These are phyloP conservation scores for Dromius quadrimaculatus DNA, from an alignment of 2,888 invertebrate species.

Conservation along the genomic window DNA sequence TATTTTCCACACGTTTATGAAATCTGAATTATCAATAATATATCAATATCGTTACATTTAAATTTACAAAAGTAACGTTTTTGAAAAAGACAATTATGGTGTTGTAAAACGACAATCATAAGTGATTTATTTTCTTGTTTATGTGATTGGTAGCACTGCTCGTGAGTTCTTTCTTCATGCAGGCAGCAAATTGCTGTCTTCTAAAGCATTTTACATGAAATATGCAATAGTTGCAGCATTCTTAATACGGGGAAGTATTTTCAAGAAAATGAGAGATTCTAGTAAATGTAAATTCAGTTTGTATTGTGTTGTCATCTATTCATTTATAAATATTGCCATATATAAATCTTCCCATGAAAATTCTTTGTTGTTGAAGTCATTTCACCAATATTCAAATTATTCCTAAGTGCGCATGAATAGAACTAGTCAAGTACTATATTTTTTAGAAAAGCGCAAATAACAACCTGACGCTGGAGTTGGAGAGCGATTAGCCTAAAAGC, in stretches of 20 bases:
- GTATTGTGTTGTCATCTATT: background rate
- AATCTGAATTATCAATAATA: background rate
- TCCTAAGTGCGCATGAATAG: constrained; percentile 1
- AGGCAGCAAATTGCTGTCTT: constrained; percentile 26
- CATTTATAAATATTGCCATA: constrained; percentile 11
- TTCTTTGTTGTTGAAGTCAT: constrained; percentile 4
- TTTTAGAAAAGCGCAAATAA: too few species aligned
- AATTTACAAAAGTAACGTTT: constrained; percentile 1
- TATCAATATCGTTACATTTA: constrained; percentile 11
- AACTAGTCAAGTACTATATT: too few species aligned
- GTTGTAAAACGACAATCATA: constrained; percentile 24
- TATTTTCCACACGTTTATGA: constrained; percentile 1
- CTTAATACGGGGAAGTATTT: constrained; percentile 14
- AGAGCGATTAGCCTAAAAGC: too few species aligned
- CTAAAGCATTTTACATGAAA: constrained; percentile 17
- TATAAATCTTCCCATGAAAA: background rate
- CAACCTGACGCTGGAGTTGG: too few species aligned
- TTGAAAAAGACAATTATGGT: constrained; percentile 24
- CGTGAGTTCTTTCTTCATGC: constrained; percentile 20
- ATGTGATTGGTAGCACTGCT: constrained; percentile 43
- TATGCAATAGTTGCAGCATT: constrained; percentile 35
- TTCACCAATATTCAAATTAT: constrained; percentile 18
- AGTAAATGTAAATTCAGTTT: background rate
- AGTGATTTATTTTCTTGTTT: constrained; percentile 44
- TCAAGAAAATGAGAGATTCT: constrained; percentile 26